Evolutionary conservation across 2,797 vertebrate genomes (phyloP).

Genomic region (Lindbergichthys nudifrons): DNA sequence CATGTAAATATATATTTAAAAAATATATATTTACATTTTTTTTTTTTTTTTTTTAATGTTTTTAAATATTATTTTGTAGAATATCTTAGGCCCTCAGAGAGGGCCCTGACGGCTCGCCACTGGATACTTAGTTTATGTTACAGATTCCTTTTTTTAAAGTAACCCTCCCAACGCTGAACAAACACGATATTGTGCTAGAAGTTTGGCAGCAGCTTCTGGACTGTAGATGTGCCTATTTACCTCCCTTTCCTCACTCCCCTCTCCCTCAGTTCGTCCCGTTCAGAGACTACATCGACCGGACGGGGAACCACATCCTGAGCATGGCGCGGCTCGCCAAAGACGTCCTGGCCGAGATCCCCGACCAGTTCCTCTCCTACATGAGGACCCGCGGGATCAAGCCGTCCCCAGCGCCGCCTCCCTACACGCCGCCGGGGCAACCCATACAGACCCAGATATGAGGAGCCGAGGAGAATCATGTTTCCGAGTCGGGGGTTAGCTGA

Average conservation of each 20-base stretch:
- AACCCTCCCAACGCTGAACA: no score
- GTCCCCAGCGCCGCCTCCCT: constrained; percentile 93
- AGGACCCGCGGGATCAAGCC: constrained; percentile 96
- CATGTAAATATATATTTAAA: no score
- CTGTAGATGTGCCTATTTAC: not conserved
- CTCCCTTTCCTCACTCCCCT: not conserved
- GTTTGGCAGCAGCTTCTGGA: no score
- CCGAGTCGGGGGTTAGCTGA: constrained; percentile 38
- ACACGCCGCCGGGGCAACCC: constrained; percentile 89
- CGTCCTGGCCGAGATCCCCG: constrained; percentile 95
- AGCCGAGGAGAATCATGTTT: constrained; percentile 10
- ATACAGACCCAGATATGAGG: constrained; percentile 96
- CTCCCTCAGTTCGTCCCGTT: constrained; percentile 93
- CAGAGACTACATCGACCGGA: constrained; percentile 96
- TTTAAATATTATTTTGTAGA: no score
- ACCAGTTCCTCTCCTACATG: constrained; percentile 99
- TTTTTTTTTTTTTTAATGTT: no score
- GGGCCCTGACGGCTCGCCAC: no score
- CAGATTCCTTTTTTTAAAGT: no score
- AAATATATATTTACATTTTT: no score
- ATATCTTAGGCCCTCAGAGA: no score
- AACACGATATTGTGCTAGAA: not conserved
- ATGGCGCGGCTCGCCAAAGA: constrained; percentile 98
- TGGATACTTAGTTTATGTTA: no score
- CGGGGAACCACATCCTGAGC: constrained; percentile 94